Evolutionary conservation across 2,797 vertebrate genomes (phyloP).

Genomic region (Helicolenus hilgendorfi): DNA sequence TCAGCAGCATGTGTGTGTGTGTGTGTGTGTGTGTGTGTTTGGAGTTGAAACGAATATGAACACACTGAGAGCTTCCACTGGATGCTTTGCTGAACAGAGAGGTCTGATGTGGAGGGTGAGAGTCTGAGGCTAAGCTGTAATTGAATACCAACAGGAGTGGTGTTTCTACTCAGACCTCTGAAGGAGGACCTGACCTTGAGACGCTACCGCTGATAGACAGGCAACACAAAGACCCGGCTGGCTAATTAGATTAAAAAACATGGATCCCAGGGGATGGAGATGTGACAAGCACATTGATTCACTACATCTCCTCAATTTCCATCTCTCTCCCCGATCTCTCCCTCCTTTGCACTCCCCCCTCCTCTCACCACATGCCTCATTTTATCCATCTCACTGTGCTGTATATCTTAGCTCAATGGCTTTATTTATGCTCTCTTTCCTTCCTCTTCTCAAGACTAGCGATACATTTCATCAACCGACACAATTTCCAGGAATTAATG

Average conservation of each 20-base stretch:
- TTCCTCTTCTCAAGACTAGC: background rate
- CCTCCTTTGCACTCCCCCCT: conserved; percentile 40
- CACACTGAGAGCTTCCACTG: conserved; percentile 25
- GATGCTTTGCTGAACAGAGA: conserved; percentile 45
- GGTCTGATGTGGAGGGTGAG: conserved; percentile 60
- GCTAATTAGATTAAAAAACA: conserved; percentile 92
- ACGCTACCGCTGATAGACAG: conserved; percentile 83
- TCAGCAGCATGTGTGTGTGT: background rate
- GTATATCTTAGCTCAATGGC: background rate
- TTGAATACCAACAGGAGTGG: conserved; percentile 80
- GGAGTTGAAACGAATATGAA: conserved; percentile 28
- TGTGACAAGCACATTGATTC: conserved; percentile 90
- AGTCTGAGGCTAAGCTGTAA: conserved; percentile 77
- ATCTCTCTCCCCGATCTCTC: conserved; percentile 48
- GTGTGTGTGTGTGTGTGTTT: conserved; percentile 4
- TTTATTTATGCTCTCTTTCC: background rate
- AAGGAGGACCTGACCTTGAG: conserved; percentile 88
- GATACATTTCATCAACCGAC: background rate
- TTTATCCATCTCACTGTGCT: conserved; percentile 35
- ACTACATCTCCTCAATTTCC: conserved; percentile 79
- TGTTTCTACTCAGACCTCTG: conserved; percentile 81
- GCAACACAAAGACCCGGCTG: conserved; percentile 84
- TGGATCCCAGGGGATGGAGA: conserved; percentile 85
- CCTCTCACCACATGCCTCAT: conserved; percentile 54
- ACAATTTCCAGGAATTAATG: background rate